A percentile compares a stretch with the other conserved stretches of the same genome.
phyloP scores from a whole-genome alignment of 2,113 vertebrate genomes.

The Elaphurus davidianus region DNA sequence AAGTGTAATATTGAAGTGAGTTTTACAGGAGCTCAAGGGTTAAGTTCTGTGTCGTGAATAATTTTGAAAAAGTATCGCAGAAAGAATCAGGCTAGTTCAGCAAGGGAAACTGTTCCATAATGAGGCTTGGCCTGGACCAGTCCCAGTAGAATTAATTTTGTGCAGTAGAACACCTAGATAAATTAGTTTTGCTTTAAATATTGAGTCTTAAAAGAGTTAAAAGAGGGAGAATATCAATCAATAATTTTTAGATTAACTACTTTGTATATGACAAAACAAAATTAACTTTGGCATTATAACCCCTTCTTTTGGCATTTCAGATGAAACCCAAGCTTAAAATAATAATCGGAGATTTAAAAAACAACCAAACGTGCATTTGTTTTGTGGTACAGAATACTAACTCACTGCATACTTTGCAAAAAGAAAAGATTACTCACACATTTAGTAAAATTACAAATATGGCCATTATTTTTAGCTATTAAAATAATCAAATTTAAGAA shows the following conservation, averaged over 20 bases:
- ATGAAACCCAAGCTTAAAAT: conserved; percentile 67
- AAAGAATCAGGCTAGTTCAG: conserved; percentile 69
- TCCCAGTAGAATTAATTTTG: conserved; percentile 81
- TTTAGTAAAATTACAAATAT: conserved; percentile 42
- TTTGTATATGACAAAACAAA: conserved; percentile 82
- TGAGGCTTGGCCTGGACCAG: conserved; percentile 65
- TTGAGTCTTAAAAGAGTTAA: conserved; percentile 80
- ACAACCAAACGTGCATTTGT: neutral
- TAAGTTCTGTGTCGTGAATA: conserved; percentile 60
- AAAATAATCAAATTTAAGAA: conserved; percentile 35
- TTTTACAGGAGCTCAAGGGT: conserved; percentile 44
- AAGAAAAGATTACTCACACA: conserved; percentile 28
- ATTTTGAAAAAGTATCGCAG: conserved; percentile 58
- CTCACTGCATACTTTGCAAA: neutral
- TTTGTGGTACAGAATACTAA: conserved; percentile 46
- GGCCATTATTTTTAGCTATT: neutral
- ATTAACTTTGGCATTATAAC: conserved; percentile 80
- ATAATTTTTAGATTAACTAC: conserved; percentile 82
- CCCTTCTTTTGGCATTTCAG: conserved; percentile 75
- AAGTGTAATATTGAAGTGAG: neutral
- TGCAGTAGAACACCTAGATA: conserved; percentile 79
- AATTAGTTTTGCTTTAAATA: conserved; percentile 84
- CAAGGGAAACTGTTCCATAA: conserved; percentile 54
- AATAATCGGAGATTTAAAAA: conserved; percentile 59
- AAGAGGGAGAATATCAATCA: conserved; percentile 78